These are phyloP conservation scores for Psittacara wagleri DNA, from an alignment of 2,113 vertebrate species.

Conservation along the genomic window DNA sequence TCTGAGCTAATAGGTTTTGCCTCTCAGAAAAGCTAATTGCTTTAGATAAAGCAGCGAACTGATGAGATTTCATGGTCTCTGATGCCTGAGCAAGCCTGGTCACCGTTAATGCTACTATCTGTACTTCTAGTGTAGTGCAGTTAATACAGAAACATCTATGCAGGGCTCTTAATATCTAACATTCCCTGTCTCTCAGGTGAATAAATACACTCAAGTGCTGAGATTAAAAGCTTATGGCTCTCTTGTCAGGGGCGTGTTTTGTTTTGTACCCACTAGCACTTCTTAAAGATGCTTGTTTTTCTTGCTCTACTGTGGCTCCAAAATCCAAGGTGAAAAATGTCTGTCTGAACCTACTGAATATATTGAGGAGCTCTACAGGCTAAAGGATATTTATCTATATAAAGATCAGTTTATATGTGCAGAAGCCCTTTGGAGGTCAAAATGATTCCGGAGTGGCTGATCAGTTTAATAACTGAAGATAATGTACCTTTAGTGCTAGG, in stretches of 20 bases:
- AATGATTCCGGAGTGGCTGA: not conserved
- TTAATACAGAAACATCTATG: not conserved
- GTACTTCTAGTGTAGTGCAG: not conserved
- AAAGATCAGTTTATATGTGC: not conserved
- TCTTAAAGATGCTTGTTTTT: not conserved
- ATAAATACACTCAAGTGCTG: not conserved
- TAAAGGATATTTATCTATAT: not conserved
- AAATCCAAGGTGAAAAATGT: not conserved
- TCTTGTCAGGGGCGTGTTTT: not conserved
- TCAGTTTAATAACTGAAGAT: not conserved
- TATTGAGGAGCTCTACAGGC: not conserved
- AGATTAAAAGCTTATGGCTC: not conserved
- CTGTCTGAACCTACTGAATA: not conserved
- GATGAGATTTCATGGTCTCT: not conserved
- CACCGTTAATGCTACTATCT: not conserved
- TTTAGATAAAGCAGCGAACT: not conserved
- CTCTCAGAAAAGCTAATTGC: not conserved
- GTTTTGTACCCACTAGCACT: not conserved
- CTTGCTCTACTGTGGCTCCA: not conserved
- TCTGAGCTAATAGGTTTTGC: not conserved
- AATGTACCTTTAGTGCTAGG: not conserved
- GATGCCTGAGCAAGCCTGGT: not conserved
- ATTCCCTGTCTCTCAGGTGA: not conserved
- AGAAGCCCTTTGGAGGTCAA: not conserved
- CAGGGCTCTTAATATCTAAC: not conserved